A percentile compares a stretch with the other conserved stretches of the same genome.
Evolutionary conservation across 2,113 vertebrate species (phyloP).

Genomic region (Amazona vittata): DNA sequence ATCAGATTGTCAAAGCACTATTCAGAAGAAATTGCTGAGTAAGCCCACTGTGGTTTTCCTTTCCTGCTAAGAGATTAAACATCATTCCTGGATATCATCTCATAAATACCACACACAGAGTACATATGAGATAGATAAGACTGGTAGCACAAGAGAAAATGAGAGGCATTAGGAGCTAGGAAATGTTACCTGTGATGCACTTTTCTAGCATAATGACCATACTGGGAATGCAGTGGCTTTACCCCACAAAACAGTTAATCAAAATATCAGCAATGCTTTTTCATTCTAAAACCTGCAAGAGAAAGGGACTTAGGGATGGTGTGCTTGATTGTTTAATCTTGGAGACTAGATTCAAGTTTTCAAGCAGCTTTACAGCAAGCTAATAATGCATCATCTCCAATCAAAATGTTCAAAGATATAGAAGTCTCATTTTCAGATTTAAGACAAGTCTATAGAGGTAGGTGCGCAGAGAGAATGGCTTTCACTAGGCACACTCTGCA

Average conservation of each 20-base stretch:
- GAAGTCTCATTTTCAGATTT: background rate
- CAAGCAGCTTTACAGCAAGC: background rate
- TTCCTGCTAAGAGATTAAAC: background rate
- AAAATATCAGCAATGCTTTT: background rate
- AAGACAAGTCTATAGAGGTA: background rate
- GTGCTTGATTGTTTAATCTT: background rate
- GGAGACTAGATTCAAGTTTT: background rate
- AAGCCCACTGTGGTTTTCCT: background rate
- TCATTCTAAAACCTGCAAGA: background rate
- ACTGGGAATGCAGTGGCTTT: background rate
- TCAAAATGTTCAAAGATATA: background rate
- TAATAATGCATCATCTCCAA: background rate
- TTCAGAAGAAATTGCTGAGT: slow-evolving; percentile 20
- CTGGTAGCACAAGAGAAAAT: background rate
- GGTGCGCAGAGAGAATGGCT: background rate
- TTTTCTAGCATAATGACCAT: background rate
- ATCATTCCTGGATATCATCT: background rate
- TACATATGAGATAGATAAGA: background rate
- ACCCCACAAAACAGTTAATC: background rate
- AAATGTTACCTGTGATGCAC: background rate
- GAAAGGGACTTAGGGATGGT: background rate
- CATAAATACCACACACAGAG: background rate
- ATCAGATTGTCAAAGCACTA: background rate
- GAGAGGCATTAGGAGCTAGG: background rate
- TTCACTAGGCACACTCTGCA: background rate